Evolutionary conservation across 2,888 invertebrate species (phyloP), one percentile per base, ranked within the genome.

Genomic region (Noctuana brunneofusca): DNA sequence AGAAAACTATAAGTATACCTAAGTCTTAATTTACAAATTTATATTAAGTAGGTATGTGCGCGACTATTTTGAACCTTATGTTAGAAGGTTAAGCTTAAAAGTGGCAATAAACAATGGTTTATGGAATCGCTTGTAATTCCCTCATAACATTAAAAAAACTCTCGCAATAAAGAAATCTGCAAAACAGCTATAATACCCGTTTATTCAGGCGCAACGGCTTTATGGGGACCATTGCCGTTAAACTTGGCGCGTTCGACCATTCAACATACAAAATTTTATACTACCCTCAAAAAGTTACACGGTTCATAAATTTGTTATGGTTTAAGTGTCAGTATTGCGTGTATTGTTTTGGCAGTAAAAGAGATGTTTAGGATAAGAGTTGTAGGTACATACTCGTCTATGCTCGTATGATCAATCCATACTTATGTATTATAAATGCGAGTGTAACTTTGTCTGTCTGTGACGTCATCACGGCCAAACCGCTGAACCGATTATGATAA

Each of bases 201-300:
- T 60, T 60, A 60, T 60, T 54, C 46, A 60, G 48, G 54, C 54
- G 46, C 49, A 48, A 24, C 35, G 32, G 30, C 20, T 60, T 60
- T 60, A 60, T 20, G 53, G 46, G 16, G 16, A 32, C 24, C 32
- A 43, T 46, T 30, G 43, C 53, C 54, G 53, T 60, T 60, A 60
- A 60, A 60, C 46, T 58, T 30, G 52, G 58, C 58, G 58, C 58
- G 58, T 58, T 52, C 52, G 58, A 58, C 58, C n/a, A 35, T n/a
- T n/a, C 35, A 35, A 11, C 60, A 60, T 54, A 60, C 60, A 60
- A 54, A 30, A 54, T 60, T 60, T 60, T 60, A 60, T 54, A 60
- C 53, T 30, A 32, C 54, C 48, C 60, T 54, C 53, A 60, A 59
- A 59, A 60, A 43, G 46, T 53, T 53, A 46, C 43, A 14, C 38